These are phyloP conservation scores for Seira ritae DNA, from an alignment of 2,888 invertebrate genomes.

Conservation along the genomic window DNA sequence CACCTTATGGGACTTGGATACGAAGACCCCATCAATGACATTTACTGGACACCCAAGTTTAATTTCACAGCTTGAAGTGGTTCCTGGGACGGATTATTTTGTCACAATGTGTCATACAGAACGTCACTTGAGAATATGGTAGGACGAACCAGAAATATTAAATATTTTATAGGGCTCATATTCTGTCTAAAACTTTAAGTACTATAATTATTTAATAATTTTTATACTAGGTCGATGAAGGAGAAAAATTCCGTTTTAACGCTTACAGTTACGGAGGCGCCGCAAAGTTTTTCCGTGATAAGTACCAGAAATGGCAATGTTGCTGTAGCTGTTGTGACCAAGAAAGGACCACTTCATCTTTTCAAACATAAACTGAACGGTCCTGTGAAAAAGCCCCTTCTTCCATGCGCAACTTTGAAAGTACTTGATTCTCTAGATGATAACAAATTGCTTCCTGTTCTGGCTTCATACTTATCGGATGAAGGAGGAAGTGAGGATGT, in stretches of 20 bases:
- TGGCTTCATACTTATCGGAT: constrained; percentile 75
- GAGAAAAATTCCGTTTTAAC: constrained; percentile 73
- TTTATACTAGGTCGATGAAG: constrained; percentile 65
- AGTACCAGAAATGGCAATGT: constrained; percentile 68
- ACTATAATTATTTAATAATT: too few relatives aligned
- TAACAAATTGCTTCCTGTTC: constrained; percentile 79
- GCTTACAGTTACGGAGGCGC: constrained; percentile 73
- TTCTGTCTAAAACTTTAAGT: not conserved
- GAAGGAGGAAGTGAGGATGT: constrained; percentile 74
- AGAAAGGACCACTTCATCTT: constrained; percentile 87
- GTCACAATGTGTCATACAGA: constrained; percentile 74
- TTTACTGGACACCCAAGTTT: constrained; percentile 82
- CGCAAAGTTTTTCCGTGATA: constrained; percentile 70
- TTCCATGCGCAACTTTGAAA: constrained; percentile 81
- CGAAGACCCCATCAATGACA: constrained; percentile 80
- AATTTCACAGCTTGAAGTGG: constrained; percentile 75
- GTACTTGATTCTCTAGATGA: constrained; percentile 79
- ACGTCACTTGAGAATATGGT: constrained; percentile 75
- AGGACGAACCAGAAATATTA: constrained; percentile 45
- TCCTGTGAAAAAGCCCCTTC: constrained; percentile 81
- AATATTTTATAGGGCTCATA: not conserved
- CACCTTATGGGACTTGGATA: constrained; percentile 81
- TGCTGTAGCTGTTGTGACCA: constrained; percentile 80
- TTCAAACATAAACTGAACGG: constrained; percentile 88
- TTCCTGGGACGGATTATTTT: constrained; percentile 73